Percentiles rank a stretch among this genome's conserved stretches.
Conservation (phyloP, 2,113 vertebrate species). For the Monarcha castaneiventris region DNA sequence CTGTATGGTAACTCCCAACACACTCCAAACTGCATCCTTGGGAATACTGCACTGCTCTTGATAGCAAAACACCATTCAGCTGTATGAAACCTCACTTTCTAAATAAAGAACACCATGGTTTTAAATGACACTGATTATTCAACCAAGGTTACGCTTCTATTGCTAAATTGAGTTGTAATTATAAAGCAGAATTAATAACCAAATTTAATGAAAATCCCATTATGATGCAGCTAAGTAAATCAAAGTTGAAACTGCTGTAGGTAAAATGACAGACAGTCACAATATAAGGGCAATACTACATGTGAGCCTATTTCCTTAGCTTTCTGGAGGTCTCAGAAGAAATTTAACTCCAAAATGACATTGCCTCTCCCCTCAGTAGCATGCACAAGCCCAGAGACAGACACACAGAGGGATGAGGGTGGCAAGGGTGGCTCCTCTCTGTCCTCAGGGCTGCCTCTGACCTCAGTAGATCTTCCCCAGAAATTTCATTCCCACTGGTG, state of each 20-base stretch:
- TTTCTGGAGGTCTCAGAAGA: background rate
- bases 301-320: background rate
- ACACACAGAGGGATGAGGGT: background rate
- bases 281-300: background rate
- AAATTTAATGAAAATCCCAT: constrained; percentile 52
- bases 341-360: background rate
- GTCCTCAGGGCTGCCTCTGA: background rate
- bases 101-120: constrained; percentile 1
- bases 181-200: constrained; percentile 44
- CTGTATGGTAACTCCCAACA: background rate
- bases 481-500: background rate
- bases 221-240: constrained; percentile 11
- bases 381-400: background rate
- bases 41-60: background rate
- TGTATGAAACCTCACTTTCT: background rate
- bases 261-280: background rate
- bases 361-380: background rate
- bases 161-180: constrained; percentile 46
- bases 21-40: background rate
- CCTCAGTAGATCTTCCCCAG: background rate
- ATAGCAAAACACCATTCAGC: background rate
- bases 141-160: background rate
- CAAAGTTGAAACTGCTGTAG: constrained; percentile 3
- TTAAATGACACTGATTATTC: constrained; percentile 33
- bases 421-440: background rate